A percentile compares a stretch with the other conserved stretches of the same genome.
phyloP scores from a whole-genome alignment of 1,140 invertebrate species.

The Drosophila orosa region DNA sequence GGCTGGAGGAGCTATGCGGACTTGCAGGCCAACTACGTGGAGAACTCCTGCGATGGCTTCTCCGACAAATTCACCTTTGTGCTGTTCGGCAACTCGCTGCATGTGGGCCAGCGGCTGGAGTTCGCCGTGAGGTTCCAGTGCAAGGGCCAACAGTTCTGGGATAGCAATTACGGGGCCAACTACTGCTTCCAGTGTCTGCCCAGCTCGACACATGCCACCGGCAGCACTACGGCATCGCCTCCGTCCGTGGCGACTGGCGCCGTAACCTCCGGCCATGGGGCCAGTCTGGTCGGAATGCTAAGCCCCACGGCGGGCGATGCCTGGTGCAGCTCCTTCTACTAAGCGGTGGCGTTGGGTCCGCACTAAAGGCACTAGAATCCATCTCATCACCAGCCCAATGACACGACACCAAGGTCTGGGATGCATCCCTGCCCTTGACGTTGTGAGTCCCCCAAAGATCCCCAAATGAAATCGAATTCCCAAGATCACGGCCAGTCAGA shows the following conservation, averaged over 20 bases:
- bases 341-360: constrained; percentile 35
- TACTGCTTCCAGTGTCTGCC: constrained; percentile 93
- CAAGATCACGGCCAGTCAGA: constrained; percentile 10
- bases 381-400: constrained; percentile 14
- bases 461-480: constrained; percentile 10
- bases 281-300: constrained; percentile 67
- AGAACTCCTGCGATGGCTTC: constrained; percentile 95
- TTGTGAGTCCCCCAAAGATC: constrained; percentile 9
- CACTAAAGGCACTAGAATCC: constrained; percentile 43
- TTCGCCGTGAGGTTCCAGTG: constrained; percentile 93
- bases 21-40: constrained; percentile 92
- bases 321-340: constrained; percentile 83
- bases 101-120: constrained; percentile 90
- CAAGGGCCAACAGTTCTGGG: constrained; percentile 94
- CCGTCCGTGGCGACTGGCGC: constrained; percentile 68
- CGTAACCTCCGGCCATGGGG: constrained; percentile 52
- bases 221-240: constrained; percentile 58
- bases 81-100: constrained; percentile 89
- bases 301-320: constrained; percentile 80
- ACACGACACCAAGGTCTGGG: constrained; percentile 30
- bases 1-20: constrained; percentile 94
- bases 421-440: constrained; percentile 22
- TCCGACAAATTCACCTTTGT: constrained; percentile 95
- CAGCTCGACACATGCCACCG: constrained; percentile 59
- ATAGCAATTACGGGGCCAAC: constrained; percentile 93